These are phyloP conservation scores for Burhinus bistriatus DNA, from an alignment of 2,113 vertebrate species.

Conservation along the genomic window DNA sequence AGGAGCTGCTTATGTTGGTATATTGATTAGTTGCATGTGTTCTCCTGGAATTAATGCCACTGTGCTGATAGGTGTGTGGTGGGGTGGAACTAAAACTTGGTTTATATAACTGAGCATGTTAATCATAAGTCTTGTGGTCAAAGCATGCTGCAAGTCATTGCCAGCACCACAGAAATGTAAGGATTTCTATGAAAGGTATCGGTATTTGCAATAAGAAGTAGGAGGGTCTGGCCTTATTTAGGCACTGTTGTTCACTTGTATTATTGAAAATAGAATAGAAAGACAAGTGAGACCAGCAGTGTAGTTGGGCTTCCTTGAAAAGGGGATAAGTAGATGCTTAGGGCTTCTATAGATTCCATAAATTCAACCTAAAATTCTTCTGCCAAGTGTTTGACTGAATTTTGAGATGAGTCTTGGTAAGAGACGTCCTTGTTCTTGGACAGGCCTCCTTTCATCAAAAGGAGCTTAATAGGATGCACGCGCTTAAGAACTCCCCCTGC, in stretches of 20 bases:
- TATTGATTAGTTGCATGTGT: accelerated
- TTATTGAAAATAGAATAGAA: accelerated
- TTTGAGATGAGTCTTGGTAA: background rate
- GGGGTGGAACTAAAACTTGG: no score
- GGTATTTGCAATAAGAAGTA: accelerated
- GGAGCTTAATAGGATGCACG: background rate
- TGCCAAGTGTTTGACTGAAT: background rate
- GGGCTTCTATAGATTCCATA: accelerated
- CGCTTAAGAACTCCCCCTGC: background rate
- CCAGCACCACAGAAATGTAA: background rate
- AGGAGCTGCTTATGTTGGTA: background rate
- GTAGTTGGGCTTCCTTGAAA: background rate
- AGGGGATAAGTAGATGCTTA: accelerated
- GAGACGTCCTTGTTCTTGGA: background rate
- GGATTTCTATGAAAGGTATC: background rate
- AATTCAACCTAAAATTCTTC: background rate
- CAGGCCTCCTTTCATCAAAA: background rate
- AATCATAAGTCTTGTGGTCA: background rate
- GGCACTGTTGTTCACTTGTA: accelerated
- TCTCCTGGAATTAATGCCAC: background rate
- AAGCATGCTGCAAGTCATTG: accelerated
- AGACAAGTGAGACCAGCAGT: background rate
- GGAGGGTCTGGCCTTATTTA: background rate
- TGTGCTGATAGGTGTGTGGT: background rate
- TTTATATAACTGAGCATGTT: accelerated